Base-by-base conservation (phyloP, 2,113 vertebrate species). In the Amia ocellicauda region DNA sequence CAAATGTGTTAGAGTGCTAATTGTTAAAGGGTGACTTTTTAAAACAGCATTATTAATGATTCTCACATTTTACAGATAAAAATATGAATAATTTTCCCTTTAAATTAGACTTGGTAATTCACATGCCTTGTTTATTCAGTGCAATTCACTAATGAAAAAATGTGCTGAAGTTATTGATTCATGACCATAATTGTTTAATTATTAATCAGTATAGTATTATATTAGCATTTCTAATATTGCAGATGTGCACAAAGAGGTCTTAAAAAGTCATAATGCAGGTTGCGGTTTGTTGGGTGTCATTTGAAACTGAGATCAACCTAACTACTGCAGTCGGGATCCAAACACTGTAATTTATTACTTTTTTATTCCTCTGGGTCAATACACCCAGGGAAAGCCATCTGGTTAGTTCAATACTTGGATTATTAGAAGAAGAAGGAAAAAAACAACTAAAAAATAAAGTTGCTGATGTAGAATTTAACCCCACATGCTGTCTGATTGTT, bases 171-270 rank as follows among this genome's bases (percentile, higher is more conserved):
- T 97, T 98, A 99, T 99, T 97, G 95, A 98, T 97, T 99, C 96
- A 99, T 98, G 95, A 97, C 96, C 92, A 89, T 97, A 98, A 98
- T 98, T 97, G 94, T 98, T 99, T 98, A 98, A 99, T 98, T 98
- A 99, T 98, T 99, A 97, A 98, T 98, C 94, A 93, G 92, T 91
- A 94, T 95, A 89, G 94, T 90, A 91, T 91, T 93, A 91, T 92
- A 97, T 98, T 96, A 97, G 94, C 96, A 98, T 96, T 94, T 94
- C 92, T 95, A 96, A 98, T 95, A 90, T 89, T 85, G 87, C 90
- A 92, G 89, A 91, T 89, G 88, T 89, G 89, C 88, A 86, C 83
- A 86, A 88, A 91, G 82, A 81, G 76, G 89, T 90, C 90, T 90
- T 71, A 88, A 91, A 90, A 89, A 88, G 89, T 89, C 82, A 87